These are phyloP conservation scores for Triplophysa bombifrons DNA, from an alignment of 2,797 vertebrate genomes.

Conservation along the genomic window DNA sequence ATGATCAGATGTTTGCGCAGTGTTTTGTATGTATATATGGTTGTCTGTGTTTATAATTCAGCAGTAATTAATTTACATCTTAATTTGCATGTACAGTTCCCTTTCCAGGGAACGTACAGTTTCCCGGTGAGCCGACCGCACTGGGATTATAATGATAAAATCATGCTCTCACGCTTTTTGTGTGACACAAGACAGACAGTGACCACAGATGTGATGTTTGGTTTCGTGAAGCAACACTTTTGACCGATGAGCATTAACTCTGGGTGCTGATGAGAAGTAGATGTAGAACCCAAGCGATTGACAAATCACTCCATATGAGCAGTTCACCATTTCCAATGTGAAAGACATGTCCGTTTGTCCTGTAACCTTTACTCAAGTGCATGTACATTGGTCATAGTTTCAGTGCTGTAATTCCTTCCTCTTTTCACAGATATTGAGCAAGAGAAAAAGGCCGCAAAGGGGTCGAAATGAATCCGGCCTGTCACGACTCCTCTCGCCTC, in stretches of 20 bases:
- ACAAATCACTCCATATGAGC: background rate
- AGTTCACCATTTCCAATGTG: background rate
- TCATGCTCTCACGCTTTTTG: background rate
- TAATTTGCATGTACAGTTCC: background rate
- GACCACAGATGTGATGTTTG: background rate
- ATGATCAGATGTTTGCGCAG: background rate
- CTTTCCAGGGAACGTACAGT: background rate
- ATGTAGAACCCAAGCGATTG: background rate
- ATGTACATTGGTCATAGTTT: conserved; percentile 1
- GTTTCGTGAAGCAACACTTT: background rate
- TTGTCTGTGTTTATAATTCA: background rate
- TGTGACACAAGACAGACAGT: background rate
- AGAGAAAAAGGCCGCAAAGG: conserved; percentile 43
- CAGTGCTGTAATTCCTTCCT: conserved; percentile 12
- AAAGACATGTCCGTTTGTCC: background rate
- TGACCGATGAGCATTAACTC: background rate
- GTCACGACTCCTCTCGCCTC: background rate
- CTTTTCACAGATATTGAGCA: conserved; percentile 50
- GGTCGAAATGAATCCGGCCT: conserved; percentile 1
- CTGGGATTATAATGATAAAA: background rate
- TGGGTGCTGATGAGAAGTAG: background rate
- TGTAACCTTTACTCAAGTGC: background rate
- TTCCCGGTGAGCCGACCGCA: background rate
- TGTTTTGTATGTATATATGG: background rate
- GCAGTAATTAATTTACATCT: background rate